Evolutionary conservation across 2,113 vertebrate genomes (phyloP).

Genomic region (Oostethus manadensis): DNA sequence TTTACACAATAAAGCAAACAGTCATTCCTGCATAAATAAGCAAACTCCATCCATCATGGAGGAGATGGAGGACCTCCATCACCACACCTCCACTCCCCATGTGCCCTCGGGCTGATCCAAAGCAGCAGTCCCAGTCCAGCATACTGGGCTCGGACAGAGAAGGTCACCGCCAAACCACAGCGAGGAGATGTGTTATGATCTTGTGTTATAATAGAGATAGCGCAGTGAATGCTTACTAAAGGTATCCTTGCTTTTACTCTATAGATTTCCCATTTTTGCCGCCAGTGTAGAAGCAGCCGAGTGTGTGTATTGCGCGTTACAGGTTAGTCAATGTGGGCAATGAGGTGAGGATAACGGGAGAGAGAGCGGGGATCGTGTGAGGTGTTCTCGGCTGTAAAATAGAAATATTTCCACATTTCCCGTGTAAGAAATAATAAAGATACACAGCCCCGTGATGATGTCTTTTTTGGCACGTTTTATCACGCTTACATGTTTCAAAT

Average conservation of each 20-base stretch:
- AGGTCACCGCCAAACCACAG: slow-evolving; percentile 56
- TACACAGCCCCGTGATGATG: too few relatives aligned
- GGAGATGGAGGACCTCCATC: slow-evolving; percentile 21
- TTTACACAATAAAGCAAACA: slow-evolving; percentile 16
- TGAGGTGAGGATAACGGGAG: slow-evolving; percentile 20
- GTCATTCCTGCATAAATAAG: slow-evolving; percentile 43
- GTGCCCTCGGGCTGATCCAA: slow-evolving; percentile 59
- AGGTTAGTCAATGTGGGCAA: slow-evolving; percentile 16
- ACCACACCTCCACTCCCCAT: background rate
- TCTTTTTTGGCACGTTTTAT: too few relatives aligned
- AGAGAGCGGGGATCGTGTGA: background rate
- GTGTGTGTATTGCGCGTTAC: slow-evolving; percentile 33
- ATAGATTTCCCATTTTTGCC: slow-evolving; percentile 48
- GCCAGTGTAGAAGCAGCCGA: slow-evolving; percentile 27
- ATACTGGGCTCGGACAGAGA: slow-evolving; percentile 42
- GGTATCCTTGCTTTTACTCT: slow-evolving; percentile 9
- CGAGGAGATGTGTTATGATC: slow-evolving; percentile 61
- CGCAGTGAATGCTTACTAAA: slow-evolving; percentile 26
- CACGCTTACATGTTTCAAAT: too few relatives aligned
- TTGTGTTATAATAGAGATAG: slow-evolving; percentile 34
- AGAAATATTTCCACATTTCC: background rate
- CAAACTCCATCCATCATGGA: slow-evolving; percentile 55
- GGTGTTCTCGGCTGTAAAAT: background rate
- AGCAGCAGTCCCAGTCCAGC: slow-evolving; percentile 28
- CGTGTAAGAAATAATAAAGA: background rate